These are phyloP conservation scores for Acropora yongei DNA, from an alignment of 64 coral and sea anemone genomes.

Conservation along the genomic window DNA sequence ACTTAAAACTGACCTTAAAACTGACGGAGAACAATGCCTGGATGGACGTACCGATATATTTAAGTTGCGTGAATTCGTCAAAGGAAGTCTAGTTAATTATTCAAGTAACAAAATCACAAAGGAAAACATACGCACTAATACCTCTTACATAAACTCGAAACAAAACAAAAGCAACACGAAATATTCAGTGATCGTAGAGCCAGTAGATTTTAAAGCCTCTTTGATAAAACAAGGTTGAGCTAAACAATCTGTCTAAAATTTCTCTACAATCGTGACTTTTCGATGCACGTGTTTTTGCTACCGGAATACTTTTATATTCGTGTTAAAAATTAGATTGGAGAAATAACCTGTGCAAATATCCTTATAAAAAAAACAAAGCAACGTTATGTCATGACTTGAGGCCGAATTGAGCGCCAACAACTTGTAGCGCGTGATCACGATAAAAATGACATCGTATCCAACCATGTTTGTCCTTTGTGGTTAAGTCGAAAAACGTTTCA, in stretches of 20 bases:
- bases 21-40: neutral
- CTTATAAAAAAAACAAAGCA: neutral
- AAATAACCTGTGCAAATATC: neutral
- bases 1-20: neutral
- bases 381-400: neutral
- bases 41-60: neutral
- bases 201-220: conserved; percentile 31
- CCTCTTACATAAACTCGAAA: conserved; percentile 2
- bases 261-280: no score
- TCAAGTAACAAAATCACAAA: conserved; percentile 26
- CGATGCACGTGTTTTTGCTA: neutral
- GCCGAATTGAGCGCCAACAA: neutral
- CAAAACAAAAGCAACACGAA: conserved; percentile 39
- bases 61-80: conserved; percentile 16
- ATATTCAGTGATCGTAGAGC: conserved; percentile 45
- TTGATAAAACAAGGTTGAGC: conserved; percentile 27
- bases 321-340: neutral
- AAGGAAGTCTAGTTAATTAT: conserved; percentile 49
- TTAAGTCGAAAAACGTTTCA: neutral
- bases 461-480: neutral
- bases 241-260: neutral
- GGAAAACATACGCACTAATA: conserved; percentile 34
- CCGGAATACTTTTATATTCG: neutral
- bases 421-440: neutral
- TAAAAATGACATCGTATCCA: neutral